phyloP scores from a whole-genome alignment of 2,113 vertebrate species.

The Cephalopterus ornatus region DNA sequence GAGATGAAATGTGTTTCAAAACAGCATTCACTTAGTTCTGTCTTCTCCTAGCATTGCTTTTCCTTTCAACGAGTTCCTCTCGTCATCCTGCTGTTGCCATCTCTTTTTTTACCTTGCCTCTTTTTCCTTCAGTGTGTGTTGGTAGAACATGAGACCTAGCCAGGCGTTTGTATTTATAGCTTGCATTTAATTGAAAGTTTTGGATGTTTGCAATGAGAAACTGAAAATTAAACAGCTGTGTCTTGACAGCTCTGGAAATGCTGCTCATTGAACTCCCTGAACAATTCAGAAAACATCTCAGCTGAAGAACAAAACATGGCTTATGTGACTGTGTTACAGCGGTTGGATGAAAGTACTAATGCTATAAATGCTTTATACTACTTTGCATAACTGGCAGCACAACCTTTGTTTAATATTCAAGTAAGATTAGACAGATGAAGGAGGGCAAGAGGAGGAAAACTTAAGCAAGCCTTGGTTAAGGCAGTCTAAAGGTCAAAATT shows the following conservation, averaged over 20 bases:
- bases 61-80: neutral
- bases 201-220: neutral
- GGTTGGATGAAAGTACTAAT: neutral
- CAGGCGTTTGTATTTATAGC: neutral
- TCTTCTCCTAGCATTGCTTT: neutral
- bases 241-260: neutral
- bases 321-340: neutral
- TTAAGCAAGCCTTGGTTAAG: constrained; percentile 66
- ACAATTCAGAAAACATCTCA: neutral
- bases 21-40: neutral
- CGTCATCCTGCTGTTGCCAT: neutral
- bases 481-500: constrained; percentile 78
- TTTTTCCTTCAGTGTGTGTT: neutral
- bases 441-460: constrained; percentile 19
- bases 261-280: neutral
- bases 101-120: neutral
- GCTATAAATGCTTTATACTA: neutral
- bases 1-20: neutral
- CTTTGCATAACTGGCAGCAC: constrained; percentile 35
- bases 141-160: neutral
- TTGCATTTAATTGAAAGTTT: neutral
- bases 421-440: constrained; percentile 54
- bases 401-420: constrained; percentile 68
- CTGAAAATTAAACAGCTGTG: neutral
- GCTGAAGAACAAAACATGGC: neutral